Conservation (phyloP, 2,888 invertebrate genomes). For the Drosophila diplacantha region DNA sequence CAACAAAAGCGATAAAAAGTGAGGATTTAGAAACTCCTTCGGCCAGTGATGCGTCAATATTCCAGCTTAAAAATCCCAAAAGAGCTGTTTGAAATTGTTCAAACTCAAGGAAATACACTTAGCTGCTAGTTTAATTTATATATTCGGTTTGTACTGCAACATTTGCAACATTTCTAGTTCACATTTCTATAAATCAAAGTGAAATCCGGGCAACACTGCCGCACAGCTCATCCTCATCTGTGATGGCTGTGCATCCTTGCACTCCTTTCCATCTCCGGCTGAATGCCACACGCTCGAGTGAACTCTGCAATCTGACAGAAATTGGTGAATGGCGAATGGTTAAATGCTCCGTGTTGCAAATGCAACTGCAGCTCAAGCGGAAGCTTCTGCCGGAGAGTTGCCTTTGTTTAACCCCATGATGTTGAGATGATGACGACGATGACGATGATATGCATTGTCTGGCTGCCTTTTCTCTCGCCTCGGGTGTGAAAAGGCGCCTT, state of each 20-base stretch:
- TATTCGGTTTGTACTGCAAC: no score
- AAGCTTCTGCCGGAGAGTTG: slow-evolving; percentile 15
- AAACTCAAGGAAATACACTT: neutral
- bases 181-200: neutral
- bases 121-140: neutral
- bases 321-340: slow-evolving; percentile 48
- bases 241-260: slow-evolving; percentile 4
- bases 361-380: slow-evolving; percentile 28
- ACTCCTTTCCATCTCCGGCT: slow-evolving; percentile 25
- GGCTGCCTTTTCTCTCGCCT: neutral
- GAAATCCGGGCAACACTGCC: neutral
- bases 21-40: slow-evolving; percentile 3
- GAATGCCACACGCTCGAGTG: slow-evolving; percentile 60
- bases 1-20: slow-evolving; percentile 31
- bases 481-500: slow-evolving; percentile 22
- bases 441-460: slow-evolving; percentile 7
- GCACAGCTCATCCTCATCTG: slow-evolving; percentile 4
- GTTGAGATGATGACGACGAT: slow-evolving; percentile 1
- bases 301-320: slow-evolving; percentile 62
- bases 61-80: no score
- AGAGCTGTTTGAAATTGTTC: no score
- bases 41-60: neutral
- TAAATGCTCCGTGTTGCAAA: slow-evolving; percentile 28
- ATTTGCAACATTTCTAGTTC: neutral
- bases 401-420: slow-evolving; percentile 24